A percentile compares a stretch with the other conserved stretches of the same genome.
phyloP scores from a whole-genome alignment of 1,140 invertebrate genomes.

The Colletes gigas region DNA sequence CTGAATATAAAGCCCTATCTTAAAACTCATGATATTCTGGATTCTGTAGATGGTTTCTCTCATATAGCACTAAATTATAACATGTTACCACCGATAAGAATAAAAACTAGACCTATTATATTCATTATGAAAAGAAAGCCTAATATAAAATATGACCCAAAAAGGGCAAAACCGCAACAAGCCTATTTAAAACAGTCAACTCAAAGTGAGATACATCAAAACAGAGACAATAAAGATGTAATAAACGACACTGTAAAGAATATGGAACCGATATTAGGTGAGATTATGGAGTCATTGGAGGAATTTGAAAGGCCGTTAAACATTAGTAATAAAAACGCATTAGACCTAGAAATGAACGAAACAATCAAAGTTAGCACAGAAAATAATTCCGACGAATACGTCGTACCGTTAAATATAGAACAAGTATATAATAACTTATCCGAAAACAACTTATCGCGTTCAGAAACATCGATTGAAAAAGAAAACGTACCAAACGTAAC shows the following conservation, averaged over 20 bases:
- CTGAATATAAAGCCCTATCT: slow-evolving; percentile 86
- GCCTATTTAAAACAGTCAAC: slow-evolving; percentile 8
- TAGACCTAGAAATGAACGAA: not conserved
- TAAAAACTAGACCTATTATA: slow-evolving; percentile 90
- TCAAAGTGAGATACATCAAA: slow-evolving; percentile 20
- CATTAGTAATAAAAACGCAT: slow-evolving; percentile 10
- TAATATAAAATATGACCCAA: slow-evolving; percentile 70
- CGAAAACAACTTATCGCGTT: slow-evolving; percentile 10
- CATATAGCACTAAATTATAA: slow-evolving; percentile 90
- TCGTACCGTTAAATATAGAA: not conserved
- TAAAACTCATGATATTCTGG: slow-evolving; percentile 87
- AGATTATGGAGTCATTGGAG: slow-evolving; percentile 67
- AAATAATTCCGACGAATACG: not conserved
- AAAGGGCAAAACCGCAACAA: slow-evolving; percentile 49
- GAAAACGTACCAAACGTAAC: not conserved
- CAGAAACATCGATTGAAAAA: slow-evolving; percentile 12
- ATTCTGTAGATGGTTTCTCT: slow-evolving; percentile 90
- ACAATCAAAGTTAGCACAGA: not conserved
- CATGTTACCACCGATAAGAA: slow-evolving; percentile 88
- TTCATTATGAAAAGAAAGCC: slow-evolving; percentile 86
- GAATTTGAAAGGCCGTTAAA: slow-evolving; percentile 59
- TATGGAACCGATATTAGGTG: slow-evolving; percentile 63
- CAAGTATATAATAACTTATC: not conserved
- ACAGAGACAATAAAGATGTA: slow-evolving; percentile 61
- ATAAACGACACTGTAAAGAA: slow-evolving; percentile 47